Base-by-base conservation (phyloP, 2,888 invertebrate genomes). In the Drosophila pseudotakahashii region DNA sequence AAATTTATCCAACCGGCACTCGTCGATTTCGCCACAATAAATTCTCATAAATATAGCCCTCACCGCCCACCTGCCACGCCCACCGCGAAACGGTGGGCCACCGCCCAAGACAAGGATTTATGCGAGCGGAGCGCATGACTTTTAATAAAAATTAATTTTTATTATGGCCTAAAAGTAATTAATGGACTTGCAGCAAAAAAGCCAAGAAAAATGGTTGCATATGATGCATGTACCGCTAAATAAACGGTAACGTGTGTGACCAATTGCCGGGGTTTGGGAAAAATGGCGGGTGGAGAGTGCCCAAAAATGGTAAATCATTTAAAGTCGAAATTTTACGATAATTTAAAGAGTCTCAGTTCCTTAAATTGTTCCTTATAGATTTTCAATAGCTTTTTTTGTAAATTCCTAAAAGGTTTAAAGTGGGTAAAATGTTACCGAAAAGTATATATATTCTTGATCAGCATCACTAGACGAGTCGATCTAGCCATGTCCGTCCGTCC, bases 141-240 rank as follows among this genome's bases (percentile, higher is more conserved):
- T 83, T 86, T 82, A 83, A 83, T 83, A 83, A 86, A 87, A 83
- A 83, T 83, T 83, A 83, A 83, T 83, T 83, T 86, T 87, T 83
- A 86, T 87, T 83, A 84, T 79, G 79, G 81, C 54, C 79, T 76
- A 79, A 86, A 83, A 83, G 86, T 83, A 83, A 83, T 83, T 83
- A 83, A 83, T 83, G 83, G 84, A 84, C 79, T 81, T 78, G 47
- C 63, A 55, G 30, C 39, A 34, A 53, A 70, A 60, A 42, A 39
- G 62, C 30, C 26, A 71, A 72, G 74, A 72, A 77, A 80, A 81
- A 79, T 67, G 76, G 66, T 73, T 81, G 79, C 72, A 75, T 72
- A 81, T 83, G 81, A 79, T 76, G 79, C 76, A 86, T 86, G 81
- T 63, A 69, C 53, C 75, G 81, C 48, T 19, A 5, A 81, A 73